Conservation (phyloP, 2,888 invertebrate genomes). For the Tholera decimalis region DNA sequence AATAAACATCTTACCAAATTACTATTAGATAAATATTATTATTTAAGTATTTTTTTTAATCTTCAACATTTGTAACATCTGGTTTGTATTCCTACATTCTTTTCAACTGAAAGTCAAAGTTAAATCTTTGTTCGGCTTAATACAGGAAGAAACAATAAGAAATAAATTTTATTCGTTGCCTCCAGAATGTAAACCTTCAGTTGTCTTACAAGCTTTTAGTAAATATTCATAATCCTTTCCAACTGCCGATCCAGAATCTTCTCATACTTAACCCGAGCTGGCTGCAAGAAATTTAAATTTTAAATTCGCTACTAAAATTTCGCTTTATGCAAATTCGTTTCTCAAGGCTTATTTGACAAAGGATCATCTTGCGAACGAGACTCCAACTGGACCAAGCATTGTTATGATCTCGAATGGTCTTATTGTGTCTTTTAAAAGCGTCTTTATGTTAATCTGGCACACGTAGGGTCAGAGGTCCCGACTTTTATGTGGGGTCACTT, state of each 20-base stretch:
- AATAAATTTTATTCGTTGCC: background rate
- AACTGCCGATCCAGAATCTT: conserved; percentile 60
- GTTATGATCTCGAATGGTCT: conserved; percentile 55
- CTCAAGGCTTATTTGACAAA: conserved; percentile 63
- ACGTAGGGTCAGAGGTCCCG: conserved; percentile 88
- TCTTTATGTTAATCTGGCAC: conserved; percentile 75
- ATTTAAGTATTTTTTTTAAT: too few species aligned
- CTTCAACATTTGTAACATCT: too few species aligned
- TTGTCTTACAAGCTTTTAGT: conserved; percentile 46
- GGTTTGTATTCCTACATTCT: too few species aligned
- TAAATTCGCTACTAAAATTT: conserved; percentile 73
- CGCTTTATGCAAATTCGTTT: conserved; percentile 81
- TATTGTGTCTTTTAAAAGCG: conserved; percentile 59
- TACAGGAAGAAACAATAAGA: too few species aligned
- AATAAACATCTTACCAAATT: too few species aligned
- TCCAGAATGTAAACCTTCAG: conserved; percentile 19
- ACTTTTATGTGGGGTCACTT: conserved; percentile 78
- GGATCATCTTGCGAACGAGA: conserved; percentile 49
- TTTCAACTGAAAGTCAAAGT: background rate
- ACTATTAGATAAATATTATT: too few species aligned
- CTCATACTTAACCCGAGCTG: conserved; percentile 64
- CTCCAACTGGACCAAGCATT: conserved; percentile 57
- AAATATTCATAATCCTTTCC: conserved; percentile 61
- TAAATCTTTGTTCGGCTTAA: too few species aligned
- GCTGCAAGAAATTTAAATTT: conserved; percentile 65